These are phyloP conservation scores for Arothron firmamentum DNA, from an alignment of 2,113 vertebrate species.

Conservation along the genomic window DNA sequence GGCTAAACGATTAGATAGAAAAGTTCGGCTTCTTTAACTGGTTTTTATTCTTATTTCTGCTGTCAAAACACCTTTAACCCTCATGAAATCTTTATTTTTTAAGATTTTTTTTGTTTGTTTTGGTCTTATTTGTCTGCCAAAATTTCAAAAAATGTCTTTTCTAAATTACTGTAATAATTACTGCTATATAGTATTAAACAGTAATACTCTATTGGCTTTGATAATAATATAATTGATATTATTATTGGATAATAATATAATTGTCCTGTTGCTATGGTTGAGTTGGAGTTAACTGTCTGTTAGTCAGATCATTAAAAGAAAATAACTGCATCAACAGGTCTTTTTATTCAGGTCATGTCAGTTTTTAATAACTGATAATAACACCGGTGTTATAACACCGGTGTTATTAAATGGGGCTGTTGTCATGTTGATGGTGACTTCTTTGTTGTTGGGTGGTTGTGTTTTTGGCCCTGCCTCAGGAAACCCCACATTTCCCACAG, in stretches of 20 bases:
- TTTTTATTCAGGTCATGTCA: neutral
- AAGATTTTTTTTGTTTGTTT: neutral
- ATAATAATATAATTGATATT: neutral
- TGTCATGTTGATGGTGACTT: neutral
- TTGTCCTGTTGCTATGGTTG: too few relatives aligned
- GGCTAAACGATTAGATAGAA: slow-evolving; percentile 18
- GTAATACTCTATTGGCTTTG: neutral
- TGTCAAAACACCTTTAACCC: too few relatives aligned
- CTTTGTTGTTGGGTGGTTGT: neutral
- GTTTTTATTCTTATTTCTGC: neutral
- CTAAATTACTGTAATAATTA: too few relatives aligned
- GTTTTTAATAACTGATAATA: neutral
- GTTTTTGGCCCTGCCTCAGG: neutral
- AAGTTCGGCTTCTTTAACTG: neutral
- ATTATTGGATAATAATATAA: neutral
- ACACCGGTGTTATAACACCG: too few relatives aligned
- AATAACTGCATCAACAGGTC: too few relatives aligned
- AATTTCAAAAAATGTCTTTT: too few relatives aligned
- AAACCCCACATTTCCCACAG: slow-evolving; percentile 9
- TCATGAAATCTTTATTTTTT: neutral
- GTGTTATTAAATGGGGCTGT: too few relatives aligned
- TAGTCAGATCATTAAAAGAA: too few relatives aligned
- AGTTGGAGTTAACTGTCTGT: too few relatives aligned
- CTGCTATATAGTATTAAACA: too few relatives aligned
- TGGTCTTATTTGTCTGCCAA: neutral